Percentiles rank a stretch among this genome's conserved stretches.
Evolutionary conservation across 2,888 invertebrate species (phyloP).

Genomic region (Drosophila mettleri): DNA sequence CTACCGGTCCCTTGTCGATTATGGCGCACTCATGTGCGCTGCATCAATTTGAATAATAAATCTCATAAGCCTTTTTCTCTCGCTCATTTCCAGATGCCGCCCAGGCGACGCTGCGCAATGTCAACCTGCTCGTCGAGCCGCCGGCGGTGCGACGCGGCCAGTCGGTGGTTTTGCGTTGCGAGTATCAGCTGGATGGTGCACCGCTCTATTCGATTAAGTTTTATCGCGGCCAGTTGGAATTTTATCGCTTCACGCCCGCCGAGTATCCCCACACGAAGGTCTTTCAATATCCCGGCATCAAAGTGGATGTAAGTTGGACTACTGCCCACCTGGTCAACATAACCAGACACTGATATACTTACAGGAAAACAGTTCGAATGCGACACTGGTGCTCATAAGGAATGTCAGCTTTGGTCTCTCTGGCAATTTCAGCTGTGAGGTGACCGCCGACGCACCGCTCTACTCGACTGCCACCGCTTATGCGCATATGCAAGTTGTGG

Average conservation of each 20-base stretch:
- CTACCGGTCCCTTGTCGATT: conserved; percentile 23
- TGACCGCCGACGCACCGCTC: conserved; percentile 89
- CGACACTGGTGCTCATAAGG: conserved; percentile 89
- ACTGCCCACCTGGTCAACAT: neutral
- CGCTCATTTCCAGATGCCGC: conserved; percentile 85
- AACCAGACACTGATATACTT: conserved; percentile 21
- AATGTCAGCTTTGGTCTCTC: conserved; percentile 89
- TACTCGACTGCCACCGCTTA: conserved; percentile 88
- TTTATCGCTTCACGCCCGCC: conserved; percentile 89
- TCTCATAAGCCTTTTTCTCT: conserved; percentile 37
- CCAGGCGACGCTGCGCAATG: conserved; percentile 85
- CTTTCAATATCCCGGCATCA: conserved; percentile 88
- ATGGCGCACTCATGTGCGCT: conserved; percentile 41
- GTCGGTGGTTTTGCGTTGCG: conserved; percentile 87
- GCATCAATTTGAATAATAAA: conserved; percentile 71
- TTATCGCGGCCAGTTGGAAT: conserved; percentile 89
- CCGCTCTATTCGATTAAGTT: conserved; percentile 90
- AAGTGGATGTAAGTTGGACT: conserved; percentile 88
- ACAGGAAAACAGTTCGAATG: conserved; percentile 89
- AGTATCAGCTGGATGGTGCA: conserved; percentile 88
- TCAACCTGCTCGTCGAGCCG: conserved; percentile 87
- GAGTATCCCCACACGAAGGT: conserved; percentile 88
- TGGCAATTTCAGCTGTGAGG: conserved; percentile 90
- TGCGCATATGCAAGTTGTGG: conserved; percentile 89
- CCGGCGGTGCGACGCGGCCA: conserved; percentile 88